Percentiles rank a stretch among this genome's conserved stretches.
Conservation (phyloP, 1,140 invertebrate species). For the Achatina immaculata region DNA sequence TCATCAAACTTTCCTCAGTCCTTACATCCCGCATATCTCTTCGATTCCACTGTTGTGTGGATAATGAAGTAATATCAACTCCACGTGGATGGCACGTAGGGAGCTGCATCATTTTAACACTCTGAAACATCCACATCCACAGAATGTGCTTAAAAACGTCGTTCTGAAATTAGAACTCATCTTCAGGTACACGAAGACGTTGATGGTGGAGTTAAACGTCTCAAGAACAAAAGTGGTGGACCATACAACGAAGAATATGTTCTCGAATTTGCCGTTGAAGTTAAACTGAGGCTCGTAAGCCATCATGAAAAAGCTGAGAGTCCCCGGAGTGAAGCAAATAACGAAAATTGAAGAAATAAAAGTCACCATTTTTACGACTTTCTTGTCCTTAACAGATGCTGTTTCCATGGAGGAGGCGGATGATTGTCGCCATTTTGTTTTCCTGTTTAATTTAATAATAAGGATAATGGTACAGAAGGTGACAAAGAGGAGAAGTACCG, state of each 20-base stretch:
- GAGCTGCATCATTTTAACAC: too few relatives aligned
- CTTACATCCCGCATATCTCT: too few relatives aligned
- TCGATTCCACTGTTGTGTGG: too few relatives aligned
- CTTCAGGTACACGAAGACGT: slow-evolving; percentile 3
- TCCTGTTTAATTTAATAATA: background rate
- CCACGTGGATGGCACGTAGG: too few relatives aligned
- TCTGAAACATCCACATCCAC: too few relatives aligned
- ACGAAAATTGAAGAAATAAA: slow-evolving; percentile 7
- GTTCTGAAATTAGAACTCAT: slow-evolving; percentile 1
- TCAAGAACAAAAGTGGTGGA: background rate
- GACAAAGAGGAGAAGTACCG: background rate
- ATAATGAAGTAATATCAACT: too few relatives aligned
- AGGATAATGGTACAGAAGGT: background rate
- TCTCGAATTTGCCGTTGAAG: background rate
- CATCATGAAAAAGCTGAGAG: background rate
- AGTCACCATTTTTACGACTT: slow-evolving; percentile 2
- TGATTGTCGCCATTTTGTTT: slow-evolving; percentile 17
- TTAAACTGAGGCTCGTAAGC: background rate
- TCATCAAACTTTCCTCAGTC: too few relatives aligned
- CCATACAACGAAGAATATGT: background rate
- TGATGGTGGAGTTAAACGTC: background rate
- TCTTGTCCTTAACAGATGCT: background rate
- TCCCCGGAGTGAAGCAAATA: background rate
- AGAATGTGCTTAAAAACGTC: background rate
- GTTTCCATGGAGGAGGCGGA: background rate